A percentile compares a stretch with the other conserved stretches of the same genome.
These are phyloP conservation scores for Caenorhabditis panamensis DNA, from an alignment of 2,888 invertebrate species.

Conservation along the genomic window DNA sequence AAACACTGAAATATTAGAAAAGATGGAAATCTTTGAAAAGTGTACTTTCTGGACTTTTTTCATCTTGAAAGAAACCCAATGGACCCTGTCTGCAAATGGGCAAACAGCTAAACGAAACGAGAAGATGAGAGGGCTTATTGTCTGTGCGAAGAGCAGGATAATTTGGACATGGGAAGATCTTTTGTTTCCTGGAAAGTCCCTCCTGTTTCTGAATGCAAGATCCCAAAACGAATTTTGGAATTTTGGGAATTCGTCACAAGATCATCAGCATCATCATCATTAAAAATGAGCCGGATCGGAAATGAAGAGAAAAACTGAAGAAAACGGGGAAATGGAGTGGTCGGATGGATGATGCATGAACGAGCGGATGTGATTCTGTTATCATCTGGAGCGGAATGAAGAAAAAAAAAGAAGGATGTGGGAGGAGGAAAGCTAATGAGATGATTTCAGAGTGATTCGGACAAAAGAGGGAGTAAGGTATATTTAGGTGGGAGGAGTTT, in stretches of 20 bases:
- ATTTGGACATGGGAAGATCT: slow-evolving; percentile 1
- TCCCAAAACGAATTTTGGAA: background rate
- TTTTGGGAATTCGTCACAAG: background rate
- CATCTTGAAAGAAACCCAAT: background rate
- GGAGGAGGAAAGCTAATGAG: background rate
- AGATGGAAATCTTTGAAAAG: background rate
- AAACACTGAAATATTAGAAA: slow-evolving; percentile 7
- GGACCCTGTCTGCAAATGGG: background rate
- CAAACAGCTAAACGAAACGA: background rate
- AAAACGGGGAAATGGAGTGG: background rate
- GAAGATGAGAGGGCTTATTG: slow-evolving; percentile 15
- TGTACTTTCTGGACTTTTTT: background rate
- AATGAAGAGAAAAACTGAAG: background rate
- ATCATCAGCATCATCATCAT: background rate
- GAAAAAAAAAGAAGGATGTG: background rate
- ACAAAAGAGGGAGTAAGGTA: background rate
- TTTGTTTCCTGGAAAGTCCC: background rate
- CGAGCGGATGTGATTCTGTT: slow-evolving; percentile 6
- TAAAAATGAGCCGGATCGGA: background rate
- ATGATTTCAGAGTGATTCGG: background rate
- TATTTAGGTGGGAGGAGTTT: slow-evolving; percentile 7
- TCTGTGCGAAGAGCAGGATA: slow-evolving; percentile 1
- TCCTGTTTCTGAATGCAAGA: background rate
- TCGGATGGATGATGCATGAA: slow-evolving; percentile 3
- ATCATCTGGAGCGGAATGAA: slow-evolving; percentile 6